Percentiles rank a stretch among this genome's conserved stretches.
phyloP scores from a whole-genome alignment of 1,140 invertebrate genomes.

The Musca domestica region DNA sequence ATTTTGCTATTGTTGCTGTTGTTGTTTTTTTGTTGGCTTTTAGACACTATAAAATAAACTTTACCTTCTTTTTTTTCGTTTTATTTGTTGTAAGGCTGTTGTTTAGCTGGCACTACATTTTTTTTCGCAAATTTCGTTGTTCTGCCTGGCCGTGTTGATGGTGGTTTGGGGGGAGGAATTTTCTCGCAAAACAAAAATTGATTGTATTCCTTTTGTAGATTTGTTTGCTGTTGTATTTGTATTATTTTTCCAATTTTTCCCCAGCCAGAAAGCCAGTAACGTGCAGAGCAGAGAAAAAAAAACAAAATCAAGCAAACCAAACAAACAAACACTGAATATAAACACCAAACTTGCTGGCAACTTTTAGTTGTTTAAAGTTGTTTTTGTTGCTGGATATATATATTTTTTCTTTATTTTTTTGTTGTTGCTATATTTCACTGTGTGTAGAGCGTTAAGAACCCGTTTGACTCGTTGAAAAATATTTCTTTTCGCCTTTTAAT shows the following conservation, averaged over 20 bases:
- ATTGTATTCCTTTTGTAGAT: background rate
- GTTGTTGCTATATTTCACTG: constrained; percentile 20
- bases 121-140: too few species aligned
- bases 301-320: constrained; percentile 3
- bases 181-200: background rate
- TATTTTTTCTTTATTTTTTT: constrained; percentile 6
- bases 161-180: too few species aligned
- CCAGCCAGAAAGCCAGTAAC: constrained; percentile 1
- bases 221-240: background rate
- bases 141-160: too few species aligned
- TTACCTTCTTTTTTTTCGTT: too few species aligned
- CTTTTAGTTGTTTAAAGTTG: constrained; percentile 11
- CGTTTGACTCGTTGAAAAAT: constrained; percentile 31
- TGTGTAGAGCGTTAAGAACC: constrained; percentile 28
- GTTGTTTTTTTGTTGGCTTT: too few species aligned
- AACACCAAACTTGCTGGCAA: constrained; percentile 22
- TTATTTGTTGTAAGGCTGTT: too few species aligned
- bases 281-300: background rate
- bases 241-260: constrained; percentile 7
- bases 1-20: too few species aligned
- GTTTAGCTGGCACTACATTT: too few species aligned
- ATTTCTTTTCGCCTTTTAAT: constrained; percentile 29
- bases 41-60: too few species aligned
- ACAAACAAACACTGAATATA: constrained; percentile 16
- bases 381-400: constrained; percentile 12